phyloP scores from a whole-genome alignment of 2,888 invertebrate genomes.

The Lasiommata megera region DNA sequence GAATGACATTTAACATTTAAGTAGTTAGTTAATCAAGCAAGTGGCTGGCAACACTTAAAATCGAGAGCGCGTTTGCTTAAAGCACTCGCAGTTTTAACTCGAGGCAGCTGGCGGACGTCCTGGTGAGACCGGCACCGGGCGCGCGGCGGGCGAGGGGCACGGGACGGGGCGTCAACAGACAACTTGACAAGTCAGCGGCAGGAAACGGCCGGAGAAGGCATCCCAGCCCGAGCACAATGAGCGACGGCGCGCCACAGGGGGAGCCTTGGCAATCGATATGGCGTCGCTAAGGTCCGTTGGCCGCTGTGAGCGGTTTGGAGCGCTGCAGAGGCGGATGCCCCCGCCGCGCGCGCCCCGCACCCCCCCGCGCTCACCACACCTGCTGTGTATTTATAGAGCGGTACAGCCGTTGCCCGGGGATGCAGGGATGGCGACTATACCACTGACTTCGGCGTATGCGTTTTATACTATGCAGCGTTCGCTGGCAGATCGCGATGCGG shows the following conservation, averaged over 20 bases:
- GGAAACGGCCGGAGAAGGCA: slow-evolving; percentile 77
- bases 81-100: slow-evolving; percentile 41
- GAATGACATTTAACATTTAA: too few species aligned
- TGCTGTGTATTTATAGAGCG: slow-evolving; percentile 80
- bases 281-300: slow-evolving; percentile 81
- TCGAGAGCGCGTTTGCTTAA: slow-evolving; percentile 33
- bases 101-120: slow-evolving; percentile 69
- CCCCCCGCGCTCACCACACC: slow-evolving; percentile 67
- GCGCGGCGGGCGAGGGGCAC: slow-evolving; percentile 39
- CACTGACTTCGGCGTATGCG: slow-evolving; percentile 49
- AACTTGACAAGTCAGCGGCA: slow-evolving; percentile 66
- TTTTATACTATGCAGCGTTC: slow-evolving; percentile 37
- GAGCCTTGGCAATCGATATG: slow-evolving; percentile 82
- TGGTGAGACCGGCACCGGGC: slow-evolving; percentile 48
- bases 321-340: slow-evolving; percentile 78
- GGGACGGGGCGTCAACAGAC: slow-evolving; percentile 51
- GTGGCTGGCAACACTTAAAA: slow-evolving; percentile 26
- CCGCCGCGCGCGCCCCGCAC: slow-evolving; percentile 56
- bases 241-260: slow-evolving; percentile 77
- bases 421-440: slow-evolving; percentile 66
- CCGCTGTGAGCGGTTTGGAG: slow-evolving; percentile 76
- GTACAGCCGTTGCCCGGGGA: slow-evolving; percentile 66
- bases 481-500: slow-evolving; percentile 47
- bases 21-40: not conserved
- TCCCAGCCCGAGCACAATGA: slow-evolving; percentile 76